Conservation (phyloP, 2,888 invertebrate genomes). For the Torymus tubicola region DNA sequence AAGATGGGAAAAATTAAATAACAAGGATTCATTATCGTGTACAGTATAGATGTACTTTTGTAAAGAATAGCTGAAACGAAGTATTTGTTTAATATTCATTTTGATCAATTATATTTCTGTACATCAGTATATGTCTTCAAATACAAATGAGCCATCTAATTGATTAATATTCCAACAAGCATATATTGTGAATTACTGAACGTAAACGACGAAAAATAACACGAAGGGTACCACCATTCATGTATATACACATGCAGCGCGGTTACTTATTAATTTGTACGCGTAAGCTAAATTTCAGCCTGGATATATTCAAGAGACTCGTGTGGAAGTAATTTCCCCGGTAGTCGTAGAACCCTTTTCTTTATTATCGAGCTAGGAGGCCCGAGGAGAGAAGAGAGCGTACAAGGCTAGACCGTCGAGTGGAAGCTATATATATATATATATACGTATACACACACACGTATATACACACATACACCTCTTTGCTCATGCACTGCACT, state of each 20-base stretch:
- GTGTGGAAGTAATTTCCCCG: conserved; percentile 45
- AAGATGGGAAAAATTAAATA: too few relatives aligned
- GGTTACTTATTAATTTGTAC: conserved; percentile 48
- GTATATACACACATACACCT: not conserved
- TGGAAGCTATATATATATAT: conserved; percentile 3
- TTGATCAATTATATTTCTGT: too few relatives aligned
- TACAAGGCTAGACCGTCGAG: conserved; percentile 19
- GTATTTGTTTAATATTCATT: too few relatives aligned
- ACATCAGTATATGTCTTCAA: too few relatives aligned
- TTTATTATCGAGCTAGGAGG: conserved; percentile 47
- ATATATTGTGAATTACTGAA: not conserved
- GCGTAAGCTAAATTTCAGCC: conserved; percentile 48
- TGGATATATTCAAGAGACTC: conserved; percentile 40
- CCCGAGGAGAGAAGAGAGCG: conserved; percentile 6
- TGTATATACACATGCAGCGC: too few relatives aligned
- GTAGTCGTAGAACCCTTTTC: conserved; percentile 51
- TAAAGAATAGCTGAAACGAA: too few relatives aligned
- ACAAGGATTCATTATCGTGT: too few relatives aligned
- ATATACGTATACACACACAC: too few relatives aligned
- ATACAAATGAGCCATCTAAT: too few relatives aligned
- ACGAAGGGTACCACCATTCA: too few relatives aligned
- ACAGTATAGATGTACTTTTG: too few relatives aligned
- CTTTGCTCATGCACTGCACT: conserved; percentile 21
- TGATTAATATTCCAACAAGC: too few relatives aligned
- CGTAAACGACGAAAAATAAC: not conserved